Base-by-base conservation (phyloP, 1,140 invertebrate genomes). In the Oscheius sp. region DNA sequence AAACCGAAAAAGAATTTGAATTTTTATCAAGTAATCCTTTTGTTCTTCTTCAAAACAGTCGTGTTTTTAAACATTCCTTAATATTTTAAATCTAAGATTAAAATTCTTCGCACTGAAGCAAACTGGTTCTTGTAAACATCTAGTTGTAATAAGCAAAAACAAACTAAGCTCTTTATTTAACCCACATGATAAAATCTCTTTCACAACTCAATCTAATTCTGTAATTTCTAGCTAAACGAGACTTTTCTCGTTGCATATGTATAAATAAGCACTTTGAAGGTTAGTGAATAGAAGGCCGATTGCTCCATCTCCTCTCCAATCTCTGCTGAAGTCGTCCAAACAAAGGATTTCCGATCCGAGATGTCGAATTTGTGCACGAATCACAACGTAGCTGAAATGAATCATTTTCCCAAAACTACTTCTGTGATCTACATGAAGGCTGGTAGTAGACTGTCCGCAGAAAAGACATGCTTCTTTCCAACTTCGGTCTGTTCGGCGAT, bases 371-470 rank as follows among this genome's bases (percentile, higher is more conserved):
- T 55, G 49, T 4, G 49, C 49, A 4, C 49, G 49, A 13, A 55
- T 55, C 4, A 55, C 49, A 15, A 55, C 49, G 23, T 55, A 55
- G 7, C 49, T 55, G 49, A 55, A 55, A 13, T 13, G 7, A 23
- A 42, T 10, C 38, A 10, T 42, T 23, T 55, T 26, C 15, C 28
- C 7, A 55, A 55, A 13, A 55, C 49, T 55, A n/a, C n/a, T n/a
- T n/a, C n/a, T n/a, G n/a, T n/a, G n/a, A n/a, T n/a, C n/a, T 55
- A 55, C 49, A 55, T 55, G 23, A 55, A 55, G 15, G 49, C 49
- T 23, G 49, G 49, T 20, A 55, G 49, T 23, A 55, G 23, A 55
- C 49, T 55, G 28, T 55, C 49, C 15, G 49, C 49, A 15, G 49
- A 20, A 23, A 55, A 55, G 7, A 55, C 49, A 26, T 55, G 49